Base-by-base conservation (phyloP, 2,888 invertebrate genomes). In the Nymphalis polychloros region DNA sequence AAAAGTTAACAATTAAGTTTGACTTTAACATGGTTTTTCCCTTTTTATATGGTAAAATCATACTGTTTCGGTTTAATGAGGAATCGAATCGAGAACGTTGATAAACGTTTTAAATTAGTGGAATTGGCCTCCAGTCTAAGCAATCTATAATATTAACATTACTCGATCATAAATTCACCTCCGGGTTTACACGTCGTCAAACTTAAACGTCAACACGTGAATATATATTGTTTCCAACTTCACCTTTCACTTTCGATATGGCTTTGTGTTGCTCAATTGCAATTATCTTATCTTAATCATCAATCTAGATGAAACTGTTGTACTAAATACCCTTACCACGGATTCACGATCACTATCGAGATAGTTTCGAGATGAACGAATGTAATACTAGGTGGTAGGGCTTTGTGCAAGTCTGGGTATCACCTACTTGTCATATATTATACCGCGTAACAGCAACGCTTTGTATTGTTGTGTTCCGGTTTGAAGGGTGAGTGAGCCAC, bases 261-360 rank as follows among this genome's bases (percentile, higher is more conserved):
- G 73, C 71, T 78, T 79, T 79, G 77, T 75, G 73, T 83, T 84
- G 79, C 74, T 75, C 78, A 84, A 84, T 79, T 75, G 73, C 80
- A 82, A 85, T 84, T 84, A 85, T 86, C 86, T 86, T 80, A 86
- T 86, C 86, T 83, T 63, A 76, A 84, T 86, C 79, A 78, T 81
- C 81, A 78, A 85, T 85, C 84, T 84, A 74, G 77, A 83, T 77
- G 75, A 78, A 76, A 79, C 73, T 66, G 60, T 73, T 69, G 72
- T 70, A 62, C 68, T 66, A 64, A 71, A 69, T 72, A 69, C 74
- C 76, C 72, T 72, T 68, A 76, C 69, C 59, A 67, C 27, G 62
- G 69, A 53, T 67, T 65, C 50, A 13, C 20, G n/a, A 8, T 35
- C 19, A 27, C 35, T 55, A 55, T 67, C 48, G 23, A 23, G 47